Evolutionary conservation across 1,140 invertebrate genomes (phyloP).

Genomic region (Pogonus chalceus): DNA sequence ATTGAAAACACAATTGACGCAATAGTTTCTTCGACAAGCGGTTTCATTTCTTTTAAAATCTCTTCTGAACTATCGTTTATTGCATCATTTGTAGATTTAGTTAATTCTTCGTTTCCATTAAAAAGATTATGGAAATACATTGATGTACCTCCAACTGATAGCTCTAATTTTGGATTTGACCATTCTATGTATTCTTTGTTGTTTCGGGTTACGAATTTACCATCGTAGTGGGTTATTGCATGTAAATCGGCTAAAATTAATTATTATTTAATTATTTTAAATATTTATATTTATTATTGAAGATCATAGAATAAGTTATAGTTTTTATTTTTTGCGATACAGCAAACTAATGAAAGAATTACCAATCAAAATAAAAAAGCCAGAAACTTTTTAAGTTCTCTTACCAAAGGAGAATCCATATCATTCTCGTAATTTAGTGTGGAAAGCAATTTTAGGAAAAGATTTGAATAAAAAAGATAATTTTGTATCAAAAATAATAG

Average conservation of each 20-base stretch:
- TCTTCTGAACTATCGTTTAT: slow-evolving; percentile 40
- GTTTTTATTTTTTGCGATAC: too few species aligned
- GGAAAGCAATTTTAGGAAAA: too few species aligned
- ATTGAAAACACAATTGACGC: background rate
- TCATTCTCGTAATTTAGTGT: too few species aligned
- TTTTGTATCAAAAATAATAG: too few species aligned
- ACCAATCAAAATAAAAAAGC: too few species aligned
- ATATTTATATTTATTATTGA: too few species aligned
- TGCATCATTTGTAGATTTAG: slow-evolving; percentile 39
- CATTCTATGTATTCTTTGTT: background rate
- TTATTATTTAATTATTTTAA: too few species aligned
- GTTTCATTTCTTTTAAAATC: slow-evolving; percentile 39
- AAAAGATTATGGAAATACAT: slow-evolving; percentile 2
- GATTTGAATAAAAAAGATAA: too few species aligned
- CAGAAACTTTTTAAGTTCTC: too few species aligned
- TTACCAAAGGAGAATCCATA: too few species aligned
- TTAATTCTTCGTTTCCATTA: slow-evolving; percentile 1
- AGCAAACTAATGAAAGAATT: too few species aligned
- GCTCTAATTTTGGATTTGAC: background rate
- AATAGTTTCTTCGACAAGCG: slow-evolving; percentile 34
- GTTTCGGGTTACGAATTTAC: background rate
- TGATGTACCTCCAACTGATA: background rate
- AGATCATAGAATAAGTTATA: too few species aligned
- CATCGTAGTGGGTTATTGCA: background rate
- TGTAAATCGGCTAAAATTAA: slow-evolving; percentile 1